Conservation (phyloP, 2,888 invertebrate species). For the Phalera bucephala region DNA sequence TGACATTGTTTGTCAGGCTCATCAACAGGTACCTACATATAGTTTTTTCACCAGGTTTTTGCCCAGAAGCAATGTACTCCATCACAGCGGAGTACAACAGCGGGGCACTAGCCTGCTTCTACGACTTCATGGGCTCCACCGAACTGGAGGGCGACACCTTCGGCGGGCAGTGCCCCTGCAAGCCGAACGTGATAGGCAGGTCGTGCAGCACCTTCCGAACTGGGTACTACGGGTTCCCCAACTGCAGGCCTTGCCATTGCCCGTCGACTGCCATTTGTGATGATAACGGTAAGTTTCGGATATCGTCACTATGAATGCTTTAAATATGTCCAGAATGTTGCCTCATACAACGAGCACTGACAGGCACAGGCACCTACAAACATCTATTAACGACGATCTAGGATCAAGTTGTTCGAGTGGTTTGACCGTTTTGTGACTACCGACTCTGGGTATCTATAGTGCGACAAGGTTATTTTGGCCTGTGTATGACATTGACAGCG, state of each 20-base stretch:
- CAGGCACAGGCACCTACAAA: too few relatives aligned
- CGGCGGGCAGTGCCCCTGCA: conserved; percentile 98
- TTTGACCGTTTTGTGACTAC: too few relatives aligned
- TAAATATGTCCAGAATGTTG: too few relatives aligned
- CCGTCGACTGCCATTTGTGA: conserved; percentile 93
- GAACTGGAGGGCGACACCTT: conserved; percentile 94
- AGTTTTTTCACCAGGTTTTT: conserved; percentile 86
- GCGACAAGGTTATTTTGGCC: too few relatives aligned
- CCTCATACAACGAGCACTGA: too few relatives aligned
- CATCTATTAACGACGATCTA: too few relatives aligned
- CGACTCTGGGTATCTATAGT: too few relatives aligned
- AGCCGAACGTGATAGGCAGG: conserved; percentile 95
- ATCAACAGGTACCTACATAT: too few relatives aligned
- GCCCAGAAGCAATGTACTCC: conserved; percentile 95
- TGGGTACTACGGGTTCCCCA: conserved; percentile 97
- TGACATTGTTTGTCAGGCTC: too few relatives aligned
- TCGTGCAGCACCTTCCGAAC: conserved; percentile 93
- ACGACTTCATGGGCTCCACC: conserved; percentile 93
- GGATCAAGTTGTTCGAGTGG: too few relatives aligned
- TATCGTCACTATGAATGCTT: too few relatives aligned
- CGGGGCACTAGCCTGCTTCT: conserved; percentile 94
- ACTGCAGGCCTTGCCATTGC: conserved; percentile 95
- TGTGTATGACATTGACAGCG: too few relatives aligned
- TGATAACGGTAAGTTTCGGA: conserved; percentile 76
- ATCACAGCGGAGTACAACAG: conserved; percentile 97